A percentile compares a stretch with the other conserved stretches of the same genome.
These are phyloP conservation scores for Numenius phaeopus DNA, from an alignment of 2,797 vertebrate species.

Conservation along the genomic window DNA sequence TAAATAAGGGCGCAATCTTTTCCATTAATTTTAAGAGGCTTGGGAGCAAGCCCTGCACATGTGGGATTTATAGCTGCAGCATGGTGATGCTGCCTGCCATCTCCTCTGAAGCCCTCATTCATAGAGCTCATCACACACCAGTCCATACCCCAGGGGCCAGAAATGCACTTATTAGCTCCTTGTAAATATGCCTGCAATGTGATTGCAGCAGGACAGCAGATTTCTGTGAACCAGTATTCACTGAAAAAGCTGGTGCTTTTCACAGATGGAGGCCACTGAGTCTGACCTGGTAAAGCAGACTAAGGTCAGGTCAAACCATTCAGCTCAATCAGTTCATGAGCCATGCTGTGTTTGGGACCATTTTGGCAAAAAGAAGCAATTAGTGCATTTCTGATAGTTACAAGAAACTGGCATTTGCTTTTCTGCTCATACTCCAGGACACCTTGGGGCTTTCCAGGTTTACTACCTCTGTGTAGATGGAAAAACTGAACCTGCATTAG, in stretches of 20 bases:
- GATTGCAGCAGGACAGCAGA: neutral
- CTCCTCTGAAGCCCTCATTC: neutral
- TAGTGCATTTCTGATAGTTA: neutral
- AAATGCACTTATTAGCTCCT: neutral
- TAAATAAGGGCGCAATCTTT: slow-evolving; percentile 17
- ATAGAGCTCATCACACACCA: neutral
- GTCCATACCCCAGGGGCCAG: neutral
- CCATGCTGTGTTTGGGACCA: neutral
- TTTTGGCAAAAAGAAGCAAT: neutral
- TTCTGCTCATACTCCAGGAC: neutral
- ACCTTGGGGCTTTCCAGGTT: neutral
- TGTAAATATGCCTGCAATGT: neutral
- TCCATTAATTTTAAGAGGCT: slow-evolving; percentile 27
- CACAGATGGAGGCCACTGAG: neutral
- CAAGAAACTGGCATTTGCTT: neutral
- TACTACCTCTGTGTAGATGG: neutral
- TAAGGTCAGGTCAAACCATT: neutral
- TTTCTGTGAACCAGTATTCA: neutral
- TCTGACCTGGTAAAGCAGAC: neutral
- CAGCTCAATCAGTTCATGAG: neutral
- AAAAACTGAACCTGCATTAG: neutral
- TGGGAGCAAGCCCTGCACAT: neutral
- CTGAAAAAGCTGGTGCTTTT: neutral
- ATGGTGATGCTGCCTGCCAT: neutral
- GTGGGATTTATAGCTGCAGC: neutral